These are phyloP conservation scores for Crocuta crocuta DNA, from an alignment of 2,113 vertebrate genomes.

Conservation along the genomic window DNA sequence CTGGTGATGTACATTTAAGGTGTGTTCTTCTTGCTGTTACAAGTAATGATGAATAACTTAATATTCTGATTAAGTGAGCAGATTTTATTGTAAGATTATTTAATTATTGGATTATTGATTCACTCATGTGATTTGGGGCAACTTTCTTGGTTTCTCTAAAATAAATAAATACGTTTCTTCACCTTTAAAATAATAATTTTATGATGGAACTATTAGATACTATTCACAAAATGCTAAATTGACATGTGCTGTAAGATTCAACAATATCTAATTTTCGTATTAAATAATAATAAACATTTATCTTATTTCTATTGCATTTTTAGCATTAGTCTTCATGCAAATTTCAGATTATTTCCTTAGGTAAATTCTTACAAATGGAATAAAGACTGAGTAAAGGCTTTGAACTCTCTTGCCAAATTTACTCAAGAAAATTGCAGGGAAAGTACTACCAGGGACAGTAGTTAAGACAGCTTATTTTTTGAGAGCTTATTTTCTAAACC, in stretches of 20 bases:
- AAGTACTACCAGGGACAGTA: neutral
- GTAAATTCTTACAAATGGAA: neutral
- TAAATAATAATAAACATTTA: neutral
- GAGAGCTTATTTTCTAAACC: neutral
- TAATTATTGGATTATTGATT: neutral
- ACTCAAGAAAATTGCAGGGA: neutral
- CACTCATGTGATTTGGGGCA: neutral
- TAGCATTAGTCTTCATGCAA: neutral
- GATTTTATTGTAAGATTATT: neutral
- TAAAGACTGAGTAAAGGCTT: neutral
- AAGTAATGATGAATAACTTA: neutral
- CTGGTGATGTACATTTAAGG: neutral
- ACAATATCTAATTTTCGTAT: neutral
- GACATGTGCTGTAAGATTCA: neutral
- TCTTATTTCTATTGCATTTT: neutral
- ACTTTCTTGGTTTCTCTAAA: neutral
- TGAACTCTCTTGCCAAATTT: neutral
- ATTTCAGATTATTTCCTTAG: slow-evolving; percentile 12
- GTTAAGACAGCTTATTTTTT: neutral
- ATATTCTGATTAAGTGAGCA: neutral
- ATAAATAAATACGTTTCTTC: neutral
- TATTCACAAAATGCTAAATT: neutral
- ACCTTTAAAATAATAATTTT: neutral
- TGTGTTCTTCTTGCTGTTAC: neutral
- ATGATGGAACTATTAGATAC: neutral